Percentiles rank a stretch among this genome's conserved stretches.
These are phyloP conservation scores for Parotia lawesii DNA, from an alignment of 2,113 vertebrate genomes.

Conservation along the genomic window DNA sequence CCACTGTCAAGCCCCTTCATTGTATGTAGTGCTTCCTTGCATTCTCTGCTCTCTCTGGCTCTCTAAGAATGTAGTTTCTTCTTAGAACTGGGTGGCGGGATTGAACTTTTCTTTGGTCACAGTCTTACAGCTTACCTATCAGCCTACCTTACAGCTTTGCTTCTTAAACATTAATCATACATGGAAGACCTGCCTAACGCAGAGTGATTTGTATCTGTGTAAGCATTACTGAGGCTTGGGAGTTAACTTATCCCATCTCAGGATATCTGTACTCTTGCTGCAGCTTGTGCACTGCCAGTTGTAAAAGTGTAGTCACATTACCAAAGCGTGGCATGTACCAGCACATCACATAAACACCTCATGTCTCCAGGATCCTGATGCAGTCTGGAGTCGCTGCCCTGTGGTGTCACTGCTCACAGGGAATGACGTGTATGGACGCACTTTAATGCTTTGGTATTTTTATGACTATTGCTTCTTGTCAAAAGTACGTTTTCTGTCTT, in stretches of 20 bases:
- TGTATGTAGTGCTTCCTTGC: not conserved
- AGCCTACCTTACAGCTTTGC: not conserved
- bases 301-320: not conserved
- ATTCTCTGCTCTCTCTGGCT: not conserved
- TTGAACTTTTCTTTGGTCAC: not conserved
- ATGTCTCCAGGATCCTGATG: not conserved
- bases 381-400: not conserved
- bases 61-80: not conserved
- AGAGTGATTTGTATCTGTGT: not conserved
- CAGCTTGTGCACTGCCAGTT: not conserved
- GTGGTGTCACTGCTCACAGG: not conserved
- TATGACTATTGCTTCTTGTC: not conserved
- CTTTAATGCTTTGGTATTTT: not conserved
- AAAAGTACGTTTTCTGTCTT: not conserved
- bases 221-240: not conserved
- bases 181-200: not conserved
- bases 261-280: not conserved
- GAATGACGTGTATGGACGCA: accelerated
- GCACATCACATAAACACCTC: not conserved
- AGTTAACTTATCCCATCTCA: not conserved
- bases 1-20: not conserved
- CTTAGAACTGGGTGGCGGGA: not conserved
- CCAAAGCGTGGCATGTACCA: not conserved
- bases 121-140: not conserved
- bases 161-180: not conserved